Evolutionary conservation across 2,888 invertebrate genomes (phyloP), one percentile per base, ranked within the genome.

Genomic region (Cerastoderma edule): DNA sequence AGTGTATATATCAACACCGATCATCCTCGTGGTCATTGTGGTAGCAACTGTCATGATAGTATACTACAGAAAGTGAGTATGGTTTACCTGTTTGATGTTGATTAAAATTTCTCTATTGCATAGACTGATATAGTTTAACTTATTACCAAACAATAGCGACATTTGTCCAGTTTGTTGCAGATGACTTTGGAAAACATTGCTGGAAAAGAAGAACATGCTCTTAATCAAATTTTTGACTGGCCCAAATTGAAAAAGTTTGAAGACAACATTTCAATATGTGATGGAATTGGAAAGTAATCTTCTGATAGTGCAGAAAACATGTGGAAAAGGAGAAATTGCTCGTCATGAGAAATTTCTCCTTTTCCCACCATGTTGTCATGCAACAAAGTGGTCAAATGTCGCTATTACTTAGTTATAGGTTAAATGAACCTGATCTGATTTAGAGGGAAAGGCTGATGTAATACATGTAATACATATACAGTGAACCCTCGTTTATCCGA

Each of bases 1-100:
- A 10, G 80, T 88, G 24, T 85, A 81, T 76, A 84, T 89, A 70
- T 85, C 87, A n/a, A 83, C 86, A 46, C 89, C 89, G 27, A 70
- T 88, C 0, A 72, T 87, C 16, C 35, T 85, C 22, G 64, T 73
- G 19, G 84, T 84, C 13, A 72, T 86, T 6, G 48, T 84, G 19
- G 67, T 87, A 63, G 83, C 87, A 10, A 60, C 69, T 33, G 68
- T 84, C 2, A 74, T 88, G n/a, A 80, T 88, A 30, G 39, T 87
- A 53, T 86, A 87, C 67, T 88, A 86, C 65, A 83, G 82, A 79
- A 88, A 82, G 89, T 89, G 78, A 83, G 85, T 74, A 39, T 3
- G 3, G 4, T 1, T 5, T 57, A 32, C 6, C 48, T 24, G n/a
- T 22, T 48, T 4, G 6, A n/a, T 24, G 5, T 44, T 44, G 8